phyloP scores from a whole-genome alignment of 2,113 vertebrate genomes.

The Aleadryas rufinucha region DNA sequence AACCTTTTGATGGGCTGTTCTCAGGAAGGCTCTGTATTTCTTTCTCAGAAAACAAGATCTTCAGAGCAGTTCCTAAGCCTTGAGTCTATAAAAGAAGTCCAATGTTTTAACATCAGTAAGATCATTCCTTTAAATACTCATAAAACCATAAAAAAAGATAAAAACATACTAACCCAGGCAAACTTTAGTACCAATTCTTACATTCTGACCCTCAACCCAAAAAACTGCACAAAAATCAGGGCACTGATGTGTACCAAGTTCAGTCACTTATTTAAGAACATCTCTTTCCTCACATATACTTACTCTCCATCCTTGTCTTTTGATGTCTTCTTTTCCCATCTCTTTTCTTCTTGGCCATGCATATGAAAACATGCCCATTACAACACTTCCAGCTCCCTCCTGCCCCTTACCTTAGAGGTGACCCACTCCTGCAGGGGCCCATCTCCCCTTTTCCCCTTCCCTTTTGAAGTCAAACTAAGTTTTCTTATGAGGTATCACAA shows the following conservation, averaged over 20 bases:
- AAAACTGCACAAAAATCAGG: neutral
- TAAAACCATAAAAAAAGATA: neutral
- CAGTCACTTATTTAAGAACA: neutral
- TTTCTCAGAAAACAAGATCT: constrained; percentile 95
- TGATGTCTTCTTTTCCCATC: neutral
- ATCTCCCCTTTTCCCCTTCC: neutral
- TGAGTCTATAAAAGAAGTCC: constrained; percentile 79
- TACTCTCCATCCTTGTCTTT: neutral
- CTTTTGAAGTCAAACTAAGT: neutral
- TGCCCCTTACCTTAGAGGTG: neutral
- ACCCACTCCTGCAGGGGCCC: neutral
- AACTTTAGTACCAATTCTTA: neutral
- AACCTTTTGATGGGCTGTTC: constrained; percentile 89
- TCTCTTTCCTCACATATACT: neutral
- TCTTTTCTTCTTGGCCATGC: neutral
- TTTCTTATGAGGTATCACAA: neutral
- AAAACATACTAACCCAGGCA: neutral
- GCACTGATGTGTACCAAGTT: neutral
- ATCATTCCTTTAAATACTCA: neutral
- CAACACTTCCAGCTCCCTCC: neutral
- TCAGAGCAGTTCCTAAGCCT: constrained; percentile 93
- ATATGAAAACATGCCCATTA: neutral
- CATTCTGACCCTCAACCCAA: neutral
- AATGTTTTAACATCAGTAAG: neutral
- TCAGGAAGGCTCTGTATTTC: constrained; percentile 94